Percentiles rank a stretch among this genome's conserved stretches.
phyloP scores from a whole-genome alignment of 2,888 invertebrate genomes.

The Eupithecia subumbrata region DNA sequence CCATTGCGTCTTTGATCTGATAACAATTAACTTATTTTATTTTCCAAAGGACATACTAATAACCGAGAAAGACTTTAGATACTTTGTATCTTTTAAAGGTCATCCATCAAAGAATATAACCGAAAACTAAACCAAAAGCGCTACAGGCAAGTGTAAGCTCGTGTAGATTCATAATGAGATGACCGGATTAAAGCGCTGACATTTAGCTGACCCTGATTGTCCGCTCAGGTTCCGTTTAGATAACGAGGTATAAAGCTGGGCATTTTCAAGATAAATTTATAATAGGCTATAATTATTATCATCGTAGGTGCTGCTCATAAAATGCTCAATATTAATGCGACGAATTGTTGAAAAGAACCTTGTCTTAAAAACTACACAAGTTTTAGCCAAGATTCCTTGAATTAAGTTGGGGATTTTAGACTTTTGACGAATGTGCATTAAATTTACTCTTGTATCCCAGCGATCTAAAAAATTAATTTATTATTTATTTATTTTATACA shows the following conservation, averaged over 20 bases:
- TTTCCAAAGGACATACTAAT: too few relatives aligned
- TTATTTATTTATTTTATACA: background rate
- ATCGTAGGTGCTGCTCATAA: too few relatives aligned
- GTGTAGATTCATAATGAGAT: background rate
- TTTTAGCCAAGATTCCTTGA: background rate
- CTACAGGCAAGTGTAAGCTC: background rate
- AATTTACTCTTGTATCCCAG: background rate
- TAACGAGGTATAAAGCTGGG: background rate
- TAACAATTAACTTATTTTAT: constrained; percentile 39
- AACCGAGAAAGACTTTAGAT: too few relatives aligned
- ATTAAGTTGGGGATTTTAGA: too few relatives aligned
- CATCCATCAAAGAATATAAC: background rate
- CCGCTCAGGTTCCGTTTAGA: background rate
- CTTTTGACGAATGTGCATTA: background rate
- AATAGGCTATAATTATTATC: too few relatives aligned
- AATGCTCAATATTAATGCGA: background rate
- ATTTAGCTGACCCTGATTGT: background rate
- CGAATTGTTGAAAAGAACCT: background rate
- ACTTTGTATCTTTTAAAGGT: too few relatives aligned
- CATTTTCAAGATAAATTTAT: background rate
- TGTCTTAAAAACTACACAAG: background rate
- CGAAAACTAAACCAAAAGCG: background rate
- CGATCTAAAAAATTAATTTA: too few relatives aligned
- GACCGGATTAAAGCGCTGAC: background rate
- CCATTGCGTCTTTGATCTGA: constrained; percentile 98